Conservation (phyloP, 2,797 vertebrate genomes). For the Cossypha niveicapilla region DNA sequence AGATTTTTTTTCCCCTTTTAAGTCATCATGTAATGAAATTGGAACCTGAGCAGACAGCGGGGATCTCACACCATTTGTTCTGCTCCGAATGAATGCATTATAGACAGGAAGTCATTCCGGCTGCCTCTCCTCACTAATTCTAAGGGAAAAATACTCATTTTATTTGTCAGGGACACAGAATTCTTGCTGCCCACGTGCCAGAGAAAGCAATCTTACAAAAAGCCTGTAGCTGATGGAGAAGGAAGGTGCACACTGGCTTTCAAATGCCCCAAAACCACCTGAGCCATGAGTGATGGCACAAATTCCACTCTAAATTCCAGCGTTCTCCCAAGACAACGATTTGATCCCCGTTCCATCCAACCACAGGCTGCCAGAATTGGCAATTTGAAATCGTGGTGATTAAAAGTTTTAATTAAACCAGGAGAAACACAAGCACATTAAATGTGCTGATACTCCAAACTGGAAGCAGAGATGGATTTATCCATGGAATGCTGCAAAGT, state of each 20-base stretch:
- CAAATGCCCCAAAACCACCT: neutral
- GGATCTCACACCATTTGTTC: neutral
- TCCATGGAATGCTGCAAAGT: neutral
- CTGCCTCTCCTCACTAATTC: neutral
- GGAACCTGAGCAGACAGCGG: neutral
- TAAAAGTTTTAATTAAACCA: slow-evolving; percentile 37
- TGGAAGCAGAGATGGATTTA: neutral
- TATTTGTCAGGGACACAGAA: neutral
- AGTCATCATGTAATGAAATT: neutral
- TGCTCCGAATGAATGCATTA: neutral
- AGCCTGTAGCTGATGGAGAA: neutral
- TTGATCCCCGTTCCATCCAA: neutral
- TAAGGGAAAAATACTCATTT: neutral
- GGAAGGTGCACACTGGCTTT: neutral
- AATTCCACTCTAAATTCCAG: neutral
- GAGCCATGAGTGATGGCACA: neutral
- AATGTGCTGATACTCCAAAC: neutral
- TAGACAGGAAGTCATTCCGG: neutral
- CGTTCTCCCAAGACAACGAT: accelerated
- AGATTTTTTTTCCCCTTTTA: neutral
- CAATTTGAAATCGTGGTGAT: neutral
- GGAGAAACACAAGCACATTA: neutral
- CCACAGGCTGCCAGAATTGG: neutral
- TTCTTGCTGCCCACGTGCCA: neutral
- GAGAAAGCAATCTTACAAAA: neutral